Base-by-base conservation (phyloP, 2,888 invertebrate genomes). In the Melanargia galathea region DNA sequence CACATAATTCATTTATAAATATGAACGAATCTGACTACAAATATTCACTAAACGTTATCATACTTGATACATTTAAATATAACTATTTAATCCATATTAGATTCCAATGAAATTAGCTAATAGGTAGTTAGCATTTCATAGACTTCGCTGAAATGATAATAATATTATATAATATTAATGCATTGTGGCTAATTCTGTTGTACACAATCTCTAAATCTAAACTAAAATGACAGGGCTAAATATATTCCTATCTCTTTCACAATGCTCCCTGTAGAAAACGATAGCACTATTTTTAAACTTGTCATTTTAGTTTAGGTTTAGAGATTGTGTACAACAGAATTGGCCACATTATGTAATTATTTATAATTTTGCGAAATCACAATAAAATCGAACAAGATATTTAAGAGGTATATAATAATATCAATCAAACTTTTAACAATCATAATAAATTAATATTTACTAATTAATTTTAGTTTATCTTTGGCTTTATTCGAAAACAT, bases 401-500 rank as follows among this genome's bases (percentile, higher is more conserved):
- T 30, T 43, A 43, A 2, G 56, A 43, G 16, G 43, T 56, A 56
- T 30, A 24, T 8, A 55, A 30, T 30, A 49, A 54, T 22, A 54
- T 40, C 38, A 54, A 54, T 20, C 16, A 16, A 51, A 51, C 16
- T 11, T 54, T 38, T 38, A 54, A 38, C 54, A 22, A 62, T 8
- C 54, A 20, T 26, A 62, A 60, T 45, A 51, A 60, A 48, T 38
- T 33, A 54, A 38, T 55, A 56, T 51, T 57, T 20, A 11, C 35
- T 20, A 55, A 13, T 33, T 48, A 33, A 63, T 49, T 69, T 82
- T 85, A 86, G 63, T 84, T 83, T 67, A 76, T 76, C 81, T 91
- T 88, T 84, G 88, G 84, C 74, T 89, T 90, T 79, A 92, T 90
- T 77, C 80, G 86, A 92, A 98, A 98, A 87, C 97, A 97, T 75